Base-by-base conservation (phyloP, 2,797 vertebrate species). In the Danio choprae region DNA sequence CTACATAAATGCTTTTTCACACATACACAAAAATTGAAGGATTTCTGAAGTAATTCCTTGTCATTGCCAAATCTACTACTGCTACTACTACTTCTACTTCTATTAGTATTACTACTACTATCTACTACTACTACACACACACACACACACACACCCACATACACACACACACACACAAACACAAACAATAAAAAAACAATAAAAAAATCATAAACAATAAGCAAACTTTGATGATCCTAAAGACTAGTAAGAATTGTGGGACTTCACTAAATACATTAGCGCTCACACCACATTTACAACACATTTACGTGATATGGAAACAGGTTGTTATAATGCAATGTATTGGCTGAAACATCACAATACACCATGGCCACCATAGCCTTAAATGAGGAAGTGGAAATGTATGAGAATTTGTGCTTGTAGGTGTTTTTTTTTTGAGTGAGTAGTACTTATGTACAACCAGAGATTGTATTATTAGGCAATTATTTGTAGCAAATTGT, bases 311-410 rank as follows among this genome's bases (percentile, higher is more conserved):
- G 56, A 84, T 48, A 76, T 63, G 40, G 73, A 81, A 46, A 68
- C 63, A 67, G 44, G 56, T 63, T 73, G 48, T 79, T 62, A 78
- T 77, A 41, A 16, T 64, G 16, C 29, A 51, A 43, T 58, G 58
- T 59, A 70, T 81, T 79, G 62, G 72, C 74, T 82, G 48, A 53
- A 84, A 80, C 74, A 80, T 41, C 79, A 74, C 79, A 84, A 79
- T 83, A 81, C 79, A 69, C 46, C 79, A 65, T 80, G 85, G 85
- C 83, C 79, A 87, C 85, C 81, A 48, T 79, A 82, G 85, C 85
- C 85, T 86, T 86, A 86, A 85, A 15, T 29, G 56, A 58, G 51
- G 79, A 18, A 73, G 65, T 44, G 44, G 60, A 69, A 69, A 51
- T 51, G 13, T 16, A 38, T n/a, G 48, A 68, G 8, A 68, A 5